Evolutionary conservation across 2,888 invertebrate species (phyloP).

Genomic region (Campoplex nolae): DNA sequence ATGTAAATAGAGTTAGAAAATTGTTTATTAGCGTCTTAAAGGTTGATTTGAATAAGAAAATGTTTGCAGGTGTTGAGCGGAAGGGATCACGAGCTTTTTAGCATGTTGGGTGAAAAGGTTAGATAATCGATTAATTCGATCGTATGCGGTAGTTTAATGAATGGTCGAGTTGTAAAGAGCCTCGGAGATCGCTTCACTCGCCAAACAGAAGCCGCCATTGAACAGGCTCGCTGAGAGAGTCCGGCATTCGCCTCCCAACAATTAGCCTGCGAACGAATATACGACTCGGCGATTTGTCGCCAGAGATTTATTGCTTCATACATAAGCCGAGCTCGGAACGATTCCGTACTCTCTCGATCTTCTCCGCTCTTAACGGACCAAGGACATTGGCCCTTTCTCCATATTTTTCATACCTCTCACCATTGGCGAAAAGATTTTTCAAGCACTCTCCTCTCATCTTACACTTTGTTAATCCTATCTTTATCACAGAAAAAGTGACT

Average conservation of each 20-base stretch:
- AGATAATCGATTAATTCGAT: conserved; percentile 79
- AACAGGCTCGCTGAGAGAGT: conserved; percentile 44
- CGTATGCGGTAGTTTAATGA: conserved; percentile 70
- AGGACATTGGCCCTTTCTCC: conserved; percentile 11
- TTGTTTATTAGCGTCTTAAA: neutral
- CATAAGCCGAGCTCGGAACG: conserved; percentile 68
- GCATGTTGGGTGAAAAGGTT: conserved; percentile 52
- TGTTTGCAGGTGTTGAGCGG: conserved; percentile 36
- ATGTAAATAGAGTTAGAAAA: neutral
- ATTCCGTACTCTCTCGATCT: conserved; percentile 33
- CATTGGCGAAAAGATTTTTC: neutral
- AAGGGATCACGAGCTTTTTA: conserved; percentile 19
- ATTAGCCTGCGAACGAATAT: conserved; percentile 80
- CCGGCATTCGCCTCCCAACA: conserved; percentile 78
- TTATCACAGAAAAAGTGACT: neutral
- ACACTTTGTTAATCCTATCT: neutral
- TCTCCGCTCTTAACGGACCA: conserved; percentile 10
- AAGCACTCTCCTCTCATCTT: neutral
- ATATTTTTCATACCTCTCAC: conserved; percentile 6
- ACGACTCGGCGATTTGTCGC: conserved; percentile 79
- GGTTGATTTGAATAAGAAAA: neutral
- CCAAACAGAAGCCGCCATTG: conserved; percentile 42
- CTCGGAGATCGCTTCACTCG: conserved; percentile 48
- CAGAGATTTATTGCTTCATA: conserved; percentile 81
- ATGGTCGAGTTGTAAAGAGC: conserved; percentile 51